A percentile compares a stretch with the other conserved stretches of the same genome.
Conservation (phyloP, 2,113 vertebrate genomes). For the Forbesichthys agassizii region DNA sequence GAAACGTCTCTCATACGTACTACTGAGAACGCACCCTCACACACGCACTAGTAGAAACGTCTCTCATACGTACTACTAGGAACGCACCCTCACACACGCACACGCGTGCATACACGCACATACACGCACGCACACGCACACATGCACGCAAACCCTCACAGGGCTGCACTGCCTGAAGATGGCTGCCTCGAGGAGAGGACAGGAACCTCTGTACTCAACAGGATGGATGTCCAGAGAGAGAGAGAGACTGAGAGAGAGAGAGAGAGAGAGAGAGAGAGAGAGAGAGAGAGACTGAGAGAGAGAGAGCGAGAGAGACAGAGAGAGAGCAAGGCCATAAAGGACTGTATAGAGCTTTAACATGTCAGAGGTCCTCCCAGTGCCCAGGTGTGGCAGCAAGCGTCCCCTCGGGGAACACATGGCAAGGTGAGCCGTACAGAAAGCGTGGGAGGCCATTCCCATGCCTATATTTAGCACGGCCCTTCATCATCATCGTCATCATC, state of each 20-base stretch:
- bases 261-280: no score
- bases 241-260: slow-evolving; percentile 48
- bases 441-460: neutral
- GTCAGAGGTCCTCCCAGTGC: slow-evolving; percentile 47
- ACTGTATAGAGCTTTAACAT: slow-evolving; percentile 60
- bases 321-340: slow-evolving; percentile 55
- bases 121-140: neutral
- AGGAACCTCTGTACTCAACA: slow-evolving; percentile 50
- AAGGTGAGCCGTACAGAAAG: slow-evolving; percentile 33
- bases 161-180: slow-evolving; percentile 69
- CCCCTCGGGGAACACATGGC: slow-evolving; percentile 29
- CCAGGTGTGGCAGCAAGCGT: slow-evolving; percentile 23
- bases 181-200: slow-evolving; percentile 52
- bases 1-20: no score
- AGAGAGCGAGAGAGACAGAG: slow-evolving; percentile 10
- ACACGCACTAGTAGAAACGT: no score
- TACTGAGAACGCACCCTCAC: no score
- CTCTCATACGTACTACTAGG: no score
- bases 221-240: slow-evolving; percentile 61
- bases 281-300: neutral
- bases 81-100: no score
- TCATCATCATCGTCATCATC: no score
- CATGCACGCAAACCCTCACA: slow-evolving; percentile 38
- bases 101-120: neutral
- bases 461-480: no score